These are phyloP conservation scores for Xenops minutus DNA, from an alignment of 2,797 vertebrate genomes.

Conservation along the genomic window DNA sequence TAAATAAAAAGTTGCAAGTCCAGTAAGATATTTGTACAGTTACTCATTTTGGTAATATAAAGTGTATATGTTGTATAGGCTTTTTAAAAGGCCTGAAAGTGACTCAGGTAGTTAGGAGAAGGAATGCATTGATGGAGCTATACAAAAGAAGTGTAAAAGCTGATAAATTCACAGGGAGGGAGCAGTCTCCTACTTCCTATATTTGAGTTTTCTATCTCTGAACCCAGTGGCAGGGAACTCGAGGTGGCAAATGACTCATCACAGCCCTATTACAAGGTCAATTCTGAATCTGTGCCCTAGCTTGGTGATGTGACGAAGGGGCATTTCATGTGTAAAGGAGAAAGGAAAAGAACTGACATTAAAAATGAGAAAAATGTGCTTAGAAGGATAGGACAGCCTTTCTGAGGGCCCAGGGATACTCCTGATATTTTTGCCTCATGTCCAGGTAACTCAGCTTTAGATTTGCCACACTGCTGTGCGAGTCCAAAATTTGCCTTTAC, in stretches of 20 bases:
- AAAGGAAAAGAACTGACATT: not conserved
- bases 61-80: not conserved
- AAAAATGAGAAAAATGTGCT: not conserved
- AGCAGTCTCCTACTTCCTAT: not conserved
- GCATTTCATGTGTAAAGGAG: not conserved
- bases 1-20: conserved; percentile 4
- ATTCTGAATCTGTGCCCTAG: not conserved
- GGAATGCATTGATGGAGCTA: not conserved
- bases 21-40: not conserved
- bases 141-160: not conserved
- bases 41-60: not conserved
- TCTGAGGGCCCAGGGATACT: not conserved
- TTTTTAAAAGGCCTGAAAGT: not conserved
- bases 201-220: conserved; percentile 32
- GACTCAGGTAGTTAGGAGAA: not conserved
- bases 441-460: not conserved
- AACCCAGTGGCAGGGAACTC: not conserved
- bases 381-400: not conserved
- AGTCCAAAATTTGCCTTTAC: not conserved
- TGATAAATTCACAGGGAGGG: not conserved
- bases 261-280: not conserved
- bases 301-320: not conserved
- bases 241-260: conserved; percentile 7
- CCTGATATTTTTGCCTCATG: not conserved
- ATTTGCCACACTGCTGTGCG: not conserved